Conservation (phyloP, 2,888 invertebrate species). For the Pseudanteris insignis region DNA sequence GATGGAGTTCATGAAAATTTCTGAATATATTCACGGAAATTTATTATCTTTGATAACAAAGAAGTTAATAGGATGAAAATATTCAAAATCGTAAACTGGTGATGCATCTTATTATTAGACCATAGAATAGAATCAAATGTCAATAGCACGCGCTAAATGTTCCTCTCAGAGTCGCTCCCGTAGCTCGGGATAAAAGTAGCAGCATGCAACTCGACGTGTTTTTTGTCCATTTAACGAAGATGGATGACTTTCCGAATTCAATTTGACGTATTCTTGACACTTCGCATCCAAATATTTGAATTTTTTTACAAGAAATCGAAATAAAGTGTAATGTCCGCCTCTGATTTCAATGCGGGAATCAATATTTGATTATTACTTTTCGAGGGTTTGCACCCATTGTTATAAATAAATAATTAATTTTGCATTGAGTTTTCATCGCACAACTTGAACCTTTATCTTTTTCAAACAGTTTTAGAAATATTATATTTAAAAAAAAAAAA, state of each 20-base stretch:
- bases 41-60: conserved; percentile 13
- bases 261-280: conserved; percentile 11
- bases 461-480: too few species aligned
- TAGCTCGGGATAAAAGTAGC: conserved; percentile 6
- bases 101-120: conserved; percentile 16
- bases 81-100: conserved; percentile 18
- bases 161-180: conserved; percentile 1
- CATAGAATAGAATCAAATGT: conserved; percentile 9
- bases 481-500: too few species aligned
- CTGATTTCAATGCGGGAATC: conserved; percentile 13
- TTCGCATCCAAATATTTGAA: conserved; percentile 17
- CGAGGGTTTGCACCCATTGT: too few species aligned
- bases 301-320: too few species aligned
- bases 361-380: conserved; percentile 13
- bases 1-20: conserved; percentile 25
- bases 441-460: too few species aligned
- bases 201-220: conserved; percentile 1
- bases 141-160: neutral
- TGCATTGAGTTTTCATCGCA: too few species aligned
- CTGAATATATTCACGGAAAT: conserved; percentile 23
- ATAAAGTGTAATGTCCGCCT: neutral
- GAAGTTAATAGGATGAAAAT: conserved; percentile 14
- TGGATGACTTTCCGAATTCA: conserved; percentile 14
- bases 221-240: conserved; percentile 15
- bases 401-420: too few species aligned